These are phyloP conservation scores for Adelosebastes latens DNA, from an alignment of 2,797 vertebrate genomes.

Conservation along the genomic window DNA sequence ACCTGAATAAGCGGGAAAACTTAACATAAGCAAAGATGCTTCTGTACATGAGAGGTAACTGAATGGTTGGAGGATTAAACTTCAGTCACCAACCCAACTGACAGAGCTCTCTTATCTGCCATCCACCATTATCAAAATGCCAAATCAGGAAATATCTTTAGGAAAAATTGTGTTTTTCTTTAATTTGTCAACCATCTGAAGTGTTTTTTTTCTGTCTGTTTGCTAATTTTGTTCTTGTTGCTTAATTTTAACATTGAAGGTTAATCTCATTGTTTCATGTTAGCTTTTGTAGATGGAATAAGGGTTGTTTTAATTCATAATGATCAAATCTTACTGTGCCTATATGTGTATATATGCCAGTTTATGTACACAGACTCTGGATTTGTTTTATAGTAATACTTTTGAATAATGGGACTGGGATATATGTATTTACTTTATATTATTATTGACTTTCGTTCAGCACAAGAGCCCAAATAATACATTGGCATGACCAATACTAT, in stretches of 20 bases:
- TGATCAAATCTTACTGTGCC: not conserved
- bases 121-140: not conserved
- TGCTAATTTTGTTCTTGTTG: not conserved
- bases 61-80: not conserved
- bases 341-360: too few species aligned
- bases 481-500: not conserved
- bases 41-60: not conserved
- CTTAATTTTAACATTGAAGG: not conserved
- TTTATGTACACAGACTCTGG: not conserved
- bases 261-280: rapidly evolving
- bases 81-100: not conserved
- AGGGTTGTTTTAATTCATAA: not conserved
- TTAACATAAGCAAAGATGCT: not conserved
- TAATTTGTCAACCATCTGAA: too few species aligned
- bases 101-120: not conserved
- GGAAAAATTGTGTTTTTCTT: too few species aligned
- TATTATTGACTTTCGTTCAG: not conserved
- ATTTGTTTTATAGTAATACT: not conserved
- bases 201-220: not conserved
- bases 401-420: not conserved
- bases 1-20: not conserved
- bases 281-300: not conserved
- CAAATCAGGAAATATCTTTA: not conserved
- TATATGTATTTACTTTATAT: not conserved
- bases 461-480: not conserved